phyloP scores from a whole-genome alignment of 2,797 vertebrate genomes.

The Spatula versicolor region DNA sequence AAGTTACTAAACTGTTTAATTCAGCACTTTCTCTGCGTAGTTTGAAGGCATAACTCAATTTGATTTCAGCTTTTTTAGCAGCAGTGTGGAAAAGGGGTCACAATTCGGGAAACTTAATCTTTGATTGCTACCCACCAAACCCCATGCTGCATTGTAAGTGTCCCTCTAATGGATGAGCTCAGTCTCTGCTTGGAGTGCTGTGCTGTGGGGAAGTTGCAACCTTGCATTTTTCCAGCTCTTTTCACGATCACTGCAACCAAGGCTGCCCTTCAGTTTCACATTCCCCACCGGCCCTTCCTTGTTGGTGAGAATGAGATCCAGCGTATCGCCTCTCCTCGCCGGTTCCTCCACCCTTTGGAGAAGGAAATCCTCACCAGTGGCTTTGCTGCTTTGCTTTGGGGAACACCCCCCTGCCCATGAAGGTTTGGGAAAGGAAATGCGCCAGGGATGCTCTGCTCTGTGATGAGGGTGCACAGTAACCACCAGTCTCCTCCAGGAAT shows the following conservation, averaged over 20 bases:
- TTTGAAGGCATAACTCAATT: background rate
- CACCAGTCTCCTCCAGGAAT: fast-evolving
- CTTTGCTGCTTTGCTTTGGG: background rate
- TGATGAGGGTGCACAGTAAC: background rate
- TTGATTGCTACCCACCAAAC: background rate
- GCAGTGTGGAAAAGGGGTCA: background rate
- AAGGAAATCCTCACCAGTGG: no score
- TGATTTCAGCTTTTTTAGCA: background rate
- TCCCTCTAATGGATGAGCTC: background rate
- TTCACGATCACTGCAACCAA: background rate
- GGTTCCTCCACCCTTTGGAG: no score
- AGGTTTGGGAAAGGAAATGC: background rate
- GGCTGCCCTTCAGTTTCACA: no score
- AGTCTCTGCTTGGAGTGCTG: fast-evolving
- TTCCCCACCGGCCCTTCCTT: no score
- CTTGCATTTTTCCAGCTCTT: background rate
- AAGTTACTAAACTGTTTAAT: slow-evolving; percentile 39
- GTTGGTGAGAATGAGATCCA: no score
- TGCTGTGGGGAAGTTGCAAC: background rate
- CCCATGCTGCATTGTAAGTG: background rate
- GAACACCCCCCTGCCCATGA: background rate
- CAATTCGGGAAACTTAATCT: background rate
- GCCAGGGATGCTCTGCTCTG: background rate
- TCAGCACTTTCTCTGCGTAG: background rate
- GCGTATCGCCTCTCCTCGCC: no score